A percentile compares a stretch with the other conserved stretches of the same genome.
phyloP scores from a whole-genome alignment of 2,888 invertebrate species.

The Ecdyonurus torrentis region DNA sequence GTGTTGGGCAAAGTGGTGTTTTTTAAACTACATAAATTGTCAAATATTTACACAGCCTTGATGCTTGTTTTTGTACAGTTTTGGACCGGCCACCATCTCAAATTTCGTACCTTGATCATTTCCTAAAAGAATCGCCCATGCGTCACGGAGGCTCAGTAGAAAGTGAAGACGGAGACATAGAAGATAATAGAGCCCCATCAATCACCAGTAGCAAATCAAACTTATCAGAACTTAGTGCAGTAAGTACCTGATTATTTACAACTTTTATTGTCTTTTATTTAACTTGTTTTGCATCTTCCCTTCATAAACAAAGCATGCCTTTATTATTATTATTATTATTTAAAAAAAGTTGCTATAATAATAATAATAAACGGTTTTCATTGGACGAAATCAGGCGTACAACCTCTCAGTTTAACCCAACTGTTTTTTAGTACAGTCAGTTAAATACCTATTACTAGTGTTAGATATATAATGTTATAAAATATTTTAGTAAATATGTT shows the following conservation, averaged over 20 bases:
- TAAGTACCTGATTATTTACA: conserved; percentile 28
- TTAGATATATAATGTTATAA: conserved; percentile 6
- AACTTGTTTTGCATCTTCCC: neutral
- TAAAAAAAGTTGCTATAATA: neutral
- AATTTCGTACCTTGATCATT: conserved; percentile 81
- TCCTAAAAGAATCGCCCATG: conserved; percentile 50
- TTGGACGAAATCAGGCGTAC: too few relatives aligned
- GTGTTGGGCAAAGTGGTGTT: too few relatives aligned
- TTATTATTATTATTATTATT: too few relatives aligned
- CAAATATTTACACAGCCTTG: too few relatives aligned
- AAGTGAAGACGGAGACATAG: conserved; percentile 56
- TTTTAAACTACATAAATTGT: too few relatives aligned
- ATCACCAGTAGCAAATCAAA: conserved; percentile 71
- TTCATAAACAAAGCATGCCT: too few relatives aligned
- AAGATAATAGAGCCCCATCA: conserved; percentile 57
- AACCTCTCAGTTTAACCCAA: too few relatives aligned
- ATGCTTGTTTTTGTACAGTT: conserved; percentile 43
- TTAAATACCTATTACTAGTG: too few relatives aligned
- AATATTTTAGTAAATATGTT: too few relatives aligned
- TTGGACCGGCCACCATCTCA: conserved; percentile 79
- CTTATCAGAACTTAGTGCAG: conserved; percentile 64
- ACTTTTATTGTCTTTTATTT: conserved; percentile 2
- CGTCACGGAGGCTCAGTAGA: conserved; percentile 40
- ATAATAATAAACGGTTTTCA: neutral
- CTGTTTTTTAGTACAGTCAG: too few relatives aligned